These are phyloP conservation scores for Drosophila tanythrix DNA, from an alignment of 2,888 invertebrate genomes.

Conservation along the genomic window DNA sequence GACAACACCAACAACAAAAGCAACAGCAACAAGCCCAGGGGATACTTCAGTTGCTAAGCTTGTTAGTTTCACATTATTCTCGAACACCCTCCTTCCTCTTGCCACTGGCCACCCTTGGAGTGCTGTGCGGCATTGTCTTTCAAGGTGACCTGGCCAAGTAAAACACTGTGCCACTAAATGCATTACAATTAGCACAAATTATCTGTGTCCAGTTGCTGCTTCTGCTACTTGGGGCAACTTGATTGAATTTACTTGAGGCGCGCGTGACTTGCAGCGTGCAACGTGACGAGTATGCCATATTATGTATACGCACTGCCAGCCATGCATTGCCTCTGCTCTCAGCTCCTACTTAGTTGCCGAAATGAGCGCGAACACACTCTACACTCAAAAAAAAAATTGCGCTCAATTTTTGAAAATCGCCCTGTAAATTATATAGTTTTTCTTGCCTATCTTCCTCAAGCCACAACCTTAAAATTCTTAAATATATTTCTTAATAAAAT, in stretches of 20 bases:
- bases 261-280: conserved; percentile 68
- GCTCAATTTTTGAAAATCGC: no score
- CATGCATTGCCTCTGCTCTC: conserved; percentile 15
- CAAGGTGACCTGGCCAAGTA: conserved; percentile 51
- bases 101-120: neutral
- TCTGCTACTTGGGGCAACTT: conserved; percentile 54
- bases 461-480: no score
- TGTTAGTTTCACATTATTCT: conserved; percentile 45
- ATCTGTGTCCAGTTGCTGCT: conserved; percentile 59
- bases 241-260: conserved; percentile 71
- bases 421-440: no score
- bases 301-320: conserved; percentile 41
- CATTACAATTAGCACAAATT: conserved; percentile 77
- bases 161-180: conserved; percentile 52
- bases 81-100: neutral
- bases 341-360: conserved; percentile 7
- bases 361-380: conserved; percentile 3
- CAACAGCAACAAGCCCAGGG: conserved; percentile 6
- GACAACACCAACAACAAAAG: conserved; percentile 23
- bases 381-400: neutral
- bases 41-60: conserved; percentile 35
- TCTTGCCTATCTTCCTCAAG: no score
- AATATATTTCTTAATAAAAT: neutral
- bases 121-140: conserved; percentile 8
- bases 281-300: conserved; percentile 50